Conservation (phyloP, 92 coral and sea anemone species). For the Paramuricea clavata region DNA sequence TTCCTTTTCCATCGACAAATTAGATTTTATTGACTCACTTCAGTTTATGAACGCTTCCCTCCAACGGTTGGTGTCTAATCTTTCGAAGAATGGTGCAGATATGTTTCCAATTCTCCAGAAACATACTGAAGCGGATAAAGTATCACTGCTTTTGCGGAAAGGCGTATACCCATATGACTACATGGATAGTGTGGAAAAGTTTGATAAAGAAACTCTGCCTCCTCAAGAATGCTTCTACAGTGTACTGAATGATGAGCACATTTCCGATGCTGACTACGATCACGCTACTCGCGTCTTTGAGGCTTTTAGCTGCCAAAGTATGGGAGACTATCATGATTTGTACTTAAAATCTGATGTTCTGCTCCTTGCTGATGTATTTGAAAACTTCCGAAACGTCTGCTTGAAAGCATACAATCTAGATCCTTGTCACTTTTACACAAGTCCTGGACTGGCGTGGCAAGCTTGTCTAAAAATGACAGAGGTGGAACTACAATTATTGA, state of each 20-base stretch:
- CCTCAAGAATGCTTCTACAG: slow-evolving; percentile 29
- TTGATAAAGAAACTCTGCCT: slow-evolving; percentile 29
- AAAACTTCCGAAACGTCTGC: slow-evolving; percentile 48
- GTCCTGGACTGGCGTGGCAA: neutral
- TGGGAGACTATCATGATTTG: slow-evolving; percentile 16
- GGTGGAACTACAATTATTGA: neutral
- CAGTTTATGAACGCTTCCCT: slow-evolving; percentile 53
- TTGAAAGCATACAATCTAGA: slow-evolving; percentile 30
- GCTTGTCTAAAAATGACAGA: neutral
- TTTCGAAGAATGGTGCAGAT: slow-evolving; percentile 44
- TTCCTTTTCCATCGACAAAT: too few relatives aligned
- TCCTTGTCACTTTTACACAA: neutral
- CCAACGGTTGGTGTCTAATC: slow-evolving; percentile 48
- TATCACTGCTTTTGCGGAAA: slow-evolving; percentile 12
- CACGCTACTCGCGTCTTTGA: slow-evolving; percentile 28
- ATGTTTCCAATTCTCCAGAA: slow-evolving; percentile 12
- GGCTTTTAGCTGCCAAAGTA: neutral
- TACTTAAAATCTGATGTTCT: slow-evolving; percentile 3
- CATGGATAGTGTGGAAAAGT: slow-evolving; percentile 17
- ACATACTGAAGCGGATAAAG: neutral
- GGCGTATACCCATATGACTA: slow-evolving; percentile 23
- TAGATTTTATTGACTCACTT: slow-evolving; percentile 57
- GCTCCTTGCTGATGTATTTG: slow-evolving; percentile 55
- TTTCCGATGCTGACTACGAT: slow-evolving; percentile 37
- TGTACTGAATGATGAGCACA: slow-evolving; percentile 3